Base-by-base conservation (phyloP, 2,797 vertebrate species). In the Mus minutoides region DNA sequence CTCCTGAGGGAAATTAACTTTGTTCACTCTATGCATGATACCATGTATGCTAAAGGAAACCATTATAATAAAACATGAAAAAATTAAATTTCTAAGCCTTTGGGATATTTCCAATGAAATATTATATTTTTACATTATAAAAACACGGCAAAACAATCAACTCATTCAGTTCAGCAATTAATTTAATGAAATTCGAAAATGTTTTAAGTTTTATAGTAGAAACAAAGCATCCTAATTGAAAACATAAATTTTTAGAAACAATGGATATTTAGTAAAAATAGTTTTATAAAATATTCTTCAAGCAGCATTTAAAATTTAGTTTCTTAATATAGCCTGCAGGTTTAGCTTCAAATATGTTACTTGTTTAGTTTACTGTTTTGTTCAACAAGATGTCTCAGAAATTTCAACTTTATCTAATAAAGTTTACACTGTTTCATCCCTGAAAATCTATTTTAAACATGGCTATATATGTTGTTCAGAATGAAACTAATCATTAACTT, bases 351-450 rank as follows among this genome's bases (percentile, higher is more conserved):
- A 37, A 49, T 46, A 2, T 40, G 29, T 88, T 77, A 77, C 10
- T 85, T 14, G 71, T 88, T 46, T 95, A 77, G 37, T 90, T 89
- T 87, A 80, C 19, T 60, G 10, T 56, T 73, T 31, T 91, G 9
- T 1, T 78, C 88, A 79, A 5, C 4, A 31, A 49, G 82, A 10
- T 62, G n/a, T 29, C 71, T 76, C 54, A 95, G 29, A 52, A 97
- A 85, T 97, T 96, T 88, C 40, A 93, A 31, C 3, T 91, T 4
- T 24, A 94, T 4, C 1, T 96, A 96, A 95, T 88, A 54, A 93
- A 93, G 43, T 43, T 43, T 58, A 76, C 0, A 84, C 29, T 89
- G 17, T 29, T 93, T 90, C 0, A 22, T 95, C 3, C 56, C 4
- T 52, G 37, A 64, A 87, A 56, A 7, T 82, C 3, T 82, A 6